Conservation (phyloP, 2,113 vertebrate genomes). For the Carassius gibelio region DNA sequence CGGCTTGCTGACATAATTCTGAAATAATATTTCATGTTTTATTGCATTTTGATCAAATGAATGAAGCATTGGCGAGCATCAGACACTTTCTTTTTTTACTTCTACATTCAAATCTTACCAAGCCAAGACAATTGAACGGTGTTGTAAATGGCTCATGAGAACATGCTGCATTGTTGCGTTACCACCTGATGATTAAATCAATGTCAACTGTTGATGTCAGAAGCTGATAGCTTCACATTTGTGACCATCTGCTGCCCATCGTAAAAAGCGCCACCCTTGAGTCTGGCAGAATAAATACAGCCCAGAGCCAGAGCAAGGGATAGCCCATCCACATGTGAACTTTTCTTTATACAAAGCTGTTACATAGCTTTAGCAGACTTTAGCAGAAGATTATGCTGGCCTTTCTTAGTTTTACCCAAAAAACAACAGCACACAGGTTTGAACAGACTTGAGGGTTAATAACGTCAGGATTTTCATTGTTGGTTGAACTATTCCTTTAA, state of each 20-base stretch:
- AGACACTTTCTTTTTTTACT: neutral
- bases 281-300: neutral
- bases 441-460: neutral
- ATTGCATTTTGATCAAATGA: too few relatives aligned
- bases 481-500: neutral
- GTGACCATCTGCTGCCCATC: slow-evolving; percentile 19
- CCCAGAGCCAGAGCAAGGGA: neutral
- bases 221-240: slow-evolving; percentile 3
- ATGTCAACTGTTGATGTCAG: slow-evolving; percentile 34
- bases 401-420: neutral
- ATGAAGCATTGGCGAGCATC: too few relatives aligned
- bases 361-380: neutral
- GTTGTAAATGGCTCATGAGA: neutral
- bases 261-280: slow-evolving; percentile 6
- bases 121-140: neutral
- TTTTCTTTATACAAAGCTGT: neutral
- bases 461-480: neutral
- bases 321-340: neutral
- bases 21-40: too few relatives aligned
- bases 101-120: neutral
- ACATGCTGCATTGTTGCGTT: slow-evolving; percentile 2
- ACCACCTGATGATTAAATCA: slow-evolving; percentile 20
- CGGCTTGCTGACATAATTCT: too few relatives aligned
- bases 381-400: neutral
- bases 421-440: neutral